Percentiles rank a stretch among this genome's conserved stretches.
Evolutionary conservation across 2,113 vertebrate genomes (phyloP).

Genomic region (Myanophis thanlyinensis): DNA sequence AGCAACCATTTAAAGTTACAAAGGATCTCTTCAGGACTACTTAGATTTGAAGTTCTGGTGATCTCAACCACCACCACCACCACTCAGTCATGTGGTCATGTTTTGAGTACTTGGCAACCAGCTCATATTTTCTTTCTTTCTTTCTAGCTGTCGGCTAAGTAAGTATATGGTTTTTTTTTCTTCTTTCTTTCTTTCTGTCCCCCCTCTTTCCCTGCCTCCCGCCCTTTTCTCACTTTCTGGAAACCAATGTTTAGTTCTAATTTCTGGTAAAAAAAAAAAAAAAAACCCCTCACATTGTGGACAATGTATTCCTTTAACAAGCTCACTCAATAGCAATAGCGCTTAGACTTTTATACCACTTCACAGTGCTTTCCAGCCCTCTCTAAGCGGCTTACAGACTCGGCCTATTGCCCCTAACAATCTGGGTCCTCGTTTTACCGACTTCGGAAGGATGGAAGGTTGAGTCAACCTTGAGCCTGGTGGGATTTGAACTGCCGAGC

Average conservation of each 20-base stretch:
- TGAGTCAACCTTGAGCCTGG: too few relatives aligned
- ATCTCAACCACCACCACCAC: not conserved
- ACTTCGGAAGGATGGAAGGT: too few relatives aligned
- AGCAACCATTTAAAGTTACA: not conserved
- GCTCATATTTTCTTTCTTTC: not conserved
- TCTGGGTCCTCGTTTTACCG: too few relatives aligned
- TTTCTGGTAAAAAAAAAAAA: not conserved
- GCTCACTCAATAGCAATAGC: not conserved
- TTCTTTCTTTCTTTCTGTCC: too few relatives aligned
- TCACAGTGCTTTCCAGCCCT: too few relatives aligned
- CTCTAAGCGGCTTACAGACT: too few relatives aligned
- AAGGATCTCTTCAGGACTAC: not conserved
- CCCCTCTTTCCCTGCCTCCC: not conserved
- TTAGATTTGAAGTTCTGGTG: not conserved
- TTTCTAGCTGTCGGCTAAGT: too few relatives aligned
- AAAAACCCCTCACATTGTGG: not conserved
- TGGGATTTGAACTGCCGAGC: too few relatives aligned
- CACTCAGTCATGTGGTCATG: fast-evolving
- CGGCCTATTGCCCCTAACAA: too few relatives aligned
- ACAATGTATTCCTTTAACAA: not conserved
- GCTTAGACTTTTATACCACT: too few relatives aligned
- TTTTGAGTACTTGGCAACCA: not conserved
- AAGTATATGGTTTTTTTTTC: too few relatives aligned
- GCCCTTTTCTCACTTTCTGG: not conserved
- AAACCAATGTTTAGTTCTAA: not conserved